Evolutionary conservation across 2,797 vertebrate species (phyloP).

Genomic region (Acipenser oxyrinchus): DNA sequence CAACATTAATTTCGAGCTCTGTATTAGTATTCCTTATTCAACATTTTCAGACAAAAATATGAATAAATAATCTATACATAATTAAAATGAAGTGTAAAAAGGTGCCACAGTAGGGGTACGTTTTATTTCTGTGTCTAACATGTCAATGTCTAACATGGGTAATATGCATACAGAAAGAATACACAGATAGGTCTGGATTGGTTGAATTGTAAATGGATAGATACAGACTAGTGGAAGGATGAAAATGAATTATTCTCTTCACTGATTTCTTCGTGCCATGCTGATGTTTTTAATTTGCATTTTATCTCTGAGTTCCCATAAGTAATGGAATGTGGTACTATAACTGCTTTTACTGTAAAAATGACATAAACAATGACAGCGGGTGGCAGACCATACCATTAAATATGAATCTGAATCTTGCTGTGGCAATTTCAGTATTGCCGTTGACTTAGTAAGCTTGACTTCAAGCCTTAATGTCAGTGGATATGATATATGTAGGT

Average conservation of each 20-base stretch:
- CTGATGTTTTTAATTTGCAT: background rate
- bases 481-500: background rate
- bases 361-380: constrained; percentile 1
- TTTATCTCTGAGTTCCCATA: background rate
- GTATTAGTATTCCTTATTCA: too few species aligned
- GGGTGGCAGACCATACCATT: background rate
- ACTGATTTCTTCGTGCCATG: background rate
- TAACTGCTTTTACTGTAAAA: constrained; percentile 1
- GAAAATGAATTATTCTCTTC: background rate
- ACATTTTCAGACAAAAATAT: too few species aligned
- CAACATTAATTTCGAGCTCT: too few species aligned
- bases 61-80: too few species aligned
- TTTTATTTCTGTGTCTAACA: too few species aligned
- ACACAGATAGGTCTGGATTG: background rate
- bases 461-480: background rate
- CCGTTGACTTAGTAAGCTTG: background rate
- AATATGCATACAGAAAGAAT: too few species aligned
- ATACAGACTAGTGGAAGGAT: background rate
- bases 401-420: background rate
- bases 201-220: background rate
- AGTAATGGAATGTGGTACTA: constrained; percentile 1
- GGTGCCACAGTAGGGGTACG: too few species aligned
- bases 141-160: too few species aligned
- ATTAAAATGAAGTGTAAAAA: too few species aligned
- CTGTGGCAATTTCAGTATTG: constrained; percentile 1